Evolutionary conservation across 2,888 invertebrate species (phyloP).

Genomic region (Eulithis prunata): DNA sequence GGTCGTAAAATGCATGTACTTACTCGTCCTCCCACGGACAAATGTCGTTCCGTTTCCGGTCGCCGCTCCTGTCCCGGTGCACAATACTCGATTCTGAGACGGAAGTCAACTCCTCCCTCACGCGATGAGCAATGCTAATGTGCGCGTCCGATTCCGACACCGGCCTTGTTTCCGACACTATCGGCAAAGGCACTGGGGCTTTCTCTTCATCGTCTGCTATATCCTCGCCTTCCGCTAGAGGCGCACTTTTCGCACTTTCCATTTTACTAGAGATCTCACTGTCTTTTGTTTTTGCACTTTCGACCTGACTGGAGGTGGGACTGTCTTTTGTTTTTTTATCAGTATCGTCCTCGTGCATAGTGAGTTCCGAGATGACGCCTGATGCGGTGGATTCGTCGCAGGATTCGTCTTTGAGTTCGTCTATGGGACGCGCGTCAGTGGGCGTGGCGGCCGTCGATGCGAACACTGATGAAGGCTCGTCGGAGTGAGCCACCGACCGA

Average conservation of each 20-base stretch:
- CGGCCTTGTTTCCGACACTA: constrained; percentile 49
- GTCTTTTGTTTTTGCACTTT: constrained; percentile 26
- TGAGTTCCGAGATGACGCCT: constrained; percentile 49
- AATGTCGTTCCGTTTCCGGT: constrained; percentile 88
- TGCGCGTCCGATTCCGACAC: constrained; percentile 65
- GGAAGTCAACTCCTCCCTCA: constrained; percentile 73
- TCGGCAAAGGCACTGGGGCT: constrained; percentile 67
- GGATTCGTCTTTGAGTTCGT: constrained; percentile 48
- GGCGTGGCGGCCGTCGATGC: constrained; percentile 75
- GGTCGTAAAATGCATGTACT: constrained; percentile 74
- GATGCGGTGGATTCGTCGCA: constrained; percentile 49
- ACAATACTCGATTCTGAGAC: constrained; percentile 76
- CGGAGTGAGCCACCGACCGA: constrained; percentile 68
- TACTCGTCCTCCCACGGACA: constrained; percentile 98
- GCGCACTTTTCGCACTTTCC: constrained; percentile 47
- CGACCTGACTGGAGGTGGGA: constrained; percentile 56
- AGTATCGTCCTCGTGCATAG: constrained; percentile 33
- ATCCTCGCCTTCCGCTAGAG: constrained; percentile 88
- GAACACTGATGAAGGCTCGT: constrained; percentile 77
- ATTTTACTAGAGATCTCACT: constrained; percentile 2
- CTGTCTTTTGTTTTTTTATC: constrained; percentile 59
- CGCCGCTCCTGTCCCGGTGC: constrained; percentile 73
- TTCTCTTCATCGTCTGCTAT: constrained; percentile 87
- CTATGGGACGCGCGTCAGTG: constrained; percentile 52
- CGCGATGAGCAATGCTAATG: constrained; percentile 73